Percentiles rank a stretch among this genome's conserved stretches.
These are phyloP conservation scores for Cancer borealis DNA, from an alignment of 2,888 invertebrate genomes.

Conservation along the genomic window DNA sequence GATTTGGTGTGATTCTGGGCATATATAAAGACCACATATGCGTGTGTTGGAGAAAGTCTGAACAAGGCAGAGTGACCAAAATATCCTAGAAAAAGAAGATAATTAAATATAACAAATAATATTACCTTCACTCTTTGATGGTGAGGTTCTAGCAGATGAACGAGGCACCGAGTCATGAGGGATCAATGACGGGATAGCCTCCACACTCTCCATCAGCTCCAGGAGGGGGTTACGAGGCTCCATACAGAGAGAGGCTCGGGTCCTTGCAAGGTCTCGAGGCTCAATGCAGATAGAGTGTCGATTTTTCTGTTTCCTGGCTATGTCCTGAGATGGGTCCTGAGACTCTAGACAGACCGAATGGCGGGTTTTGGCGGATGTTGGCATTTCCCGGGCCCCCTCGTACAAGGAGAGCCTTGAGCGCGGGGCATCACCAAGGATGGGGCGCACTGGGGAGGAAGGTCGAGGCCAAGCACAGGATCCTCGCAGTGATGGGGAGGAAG, in stretches of 20 bases:
- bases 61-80: too few species aligned
- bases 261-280: conserved; percentile 69
- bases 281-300: conserved; percentile 71
- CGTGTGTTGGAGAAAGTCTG: too few species aligned
- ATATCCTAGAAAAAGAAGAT: too few species aligned
- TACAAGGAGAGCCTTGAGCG: conserved; percentile 73
- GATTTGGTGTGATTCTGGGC: too few species aligned
- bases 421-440: conserved; percentile 70
- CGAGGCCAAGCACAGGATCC: conserved; percentile 76
- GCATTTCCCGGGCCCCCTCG: conserved; percentile 73
- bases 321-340: conserved; percentile 31
- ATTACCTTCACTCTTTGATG: conserved; percentile 71
- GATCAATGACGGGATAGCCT: conserved; percentile 68
- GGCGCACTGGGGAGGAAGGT: conserved; percentile 71
- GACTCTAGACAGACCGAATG: conserved; percentile 64
- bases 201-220: conserved; percentile 76
- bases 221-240: conserved; percentile 76
- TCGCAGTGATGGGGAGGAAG: conserved; percentile 74
- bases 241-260: conserved; percentile 70
- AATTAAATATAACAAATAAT: too few species aligned
- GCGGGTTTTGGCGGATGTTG: conserved; percentile 68
- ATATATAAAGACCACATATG: too few species aligned
- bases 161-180: conserved; percentile 46
- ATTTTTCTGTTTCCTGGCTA: conserved; percentile 67
- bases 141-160: conserved; percentile 63